Evolutionary conservation across 2,888 invertebrate genomes (phyloP).

Genomic region (Cepaea hortensis): DNA sequence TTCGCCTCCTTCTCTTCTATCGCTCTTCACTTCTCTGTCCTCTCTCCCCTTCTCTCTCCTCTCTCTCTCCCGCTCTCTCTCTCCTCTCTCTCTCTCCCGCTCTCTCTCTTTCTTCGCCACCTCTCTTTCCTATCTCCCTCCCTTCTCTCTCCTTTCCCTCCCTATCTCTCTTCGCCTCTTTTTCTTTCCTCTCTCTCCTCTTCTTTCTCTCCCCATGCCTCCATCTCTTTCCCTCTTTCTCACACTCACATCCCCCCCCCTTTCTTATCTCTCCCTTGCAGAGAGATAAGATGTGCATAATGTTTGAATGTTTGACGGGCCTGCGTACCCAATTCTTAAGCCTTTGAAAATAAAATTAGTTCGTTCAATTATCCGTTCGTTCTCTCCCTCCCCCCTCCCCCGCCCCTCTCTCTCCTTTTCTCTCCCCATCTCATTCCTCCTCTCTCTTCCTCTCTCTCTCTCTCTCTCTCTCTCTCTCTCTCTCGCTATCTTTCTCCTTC

Average conservation of each 20-base stretch:
- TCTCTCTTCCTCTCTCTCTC: neutral
- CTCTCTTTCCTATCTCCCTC: neutral
- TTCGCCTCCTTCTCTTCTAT: neutral
- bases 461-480: neutral
- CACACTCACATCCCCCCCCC: no score
- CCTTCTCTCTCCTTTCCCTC: neutral
- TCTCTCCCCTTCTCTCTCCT: neutral
- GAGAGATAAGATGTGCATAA: no score
- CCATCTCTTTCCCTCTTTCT: neutral
- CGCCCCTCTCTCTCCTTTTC: neutral
- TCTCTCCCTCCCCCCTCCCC: neutral
- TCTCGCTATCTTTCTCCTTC: neutral
- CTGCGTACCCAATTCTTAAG: no score
- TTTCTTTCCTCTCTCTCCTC: neutral
- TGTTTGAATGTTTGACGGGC: no score
- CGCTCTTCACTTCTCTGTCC: neutral
- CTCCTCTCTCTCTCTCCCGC: neutral
- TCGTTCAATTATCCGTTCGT: neutral
- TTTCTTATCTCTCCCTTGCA: neutral
- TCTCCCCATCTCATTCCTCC: neutral
- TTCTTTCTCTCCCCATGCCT: neutral
- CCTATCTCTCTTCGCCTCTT: neutral
- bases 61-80: neutral
- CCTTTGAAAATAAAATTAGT: no score
- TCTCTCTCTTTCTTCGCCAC: neutral